Evolutionary conservation across 1,140 invertebrate genomes (phyloP).

Genomic region (Drosophila malerkotliana): DNA sequence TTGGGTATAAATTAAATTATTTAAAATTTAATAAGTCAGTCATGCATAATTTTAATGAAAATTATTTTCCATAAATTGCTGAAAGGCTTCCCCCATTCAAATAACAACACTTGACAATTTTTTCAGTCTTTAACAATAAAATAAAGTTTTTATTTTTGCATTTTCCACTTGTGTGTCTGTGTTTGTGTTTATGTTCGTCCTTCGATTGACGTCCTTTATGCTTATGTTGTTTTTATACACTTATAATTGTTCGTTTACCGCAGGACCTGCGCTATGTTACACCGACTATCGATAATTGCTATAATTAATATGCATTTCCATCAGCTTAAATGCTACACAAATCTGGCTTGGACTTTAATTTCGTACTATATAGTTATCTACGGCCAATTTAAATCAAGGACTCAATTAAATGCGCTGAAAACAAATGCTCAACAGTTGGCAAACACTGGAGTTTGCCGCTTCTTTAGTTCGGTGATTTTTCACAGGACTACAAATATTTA

Average conservation of each 20-base stretch:
- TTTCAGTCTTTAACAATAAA: constrained; percentile 81
- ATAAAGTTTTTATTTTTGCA: constrained; percentile 75
- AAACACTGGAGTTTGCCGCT: constrained; percentile 2
- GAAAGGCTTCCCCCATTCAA: background rate
- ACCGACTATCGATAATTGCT: constrained; percentile 57
- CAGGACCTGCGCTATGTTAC: constrained; percentile 58
- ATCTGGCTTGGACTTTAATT: constrained; percentile 49
- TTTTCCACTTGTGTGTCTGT: constrained; percentile 45
- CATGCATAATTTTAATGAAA: background rate
- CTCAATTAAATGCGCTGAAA: constrained; percentile 61
- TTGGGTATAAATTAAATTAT: background rate
- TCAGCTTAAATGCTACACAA: constrained; percentile 65
- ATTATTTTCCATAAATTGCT: background rate
- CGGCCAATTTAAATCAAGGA: constrained; percentile 48
- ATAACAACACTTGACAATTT: constrained; percentile 21
- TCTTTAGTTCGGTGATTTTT: constrained; percentile 12
- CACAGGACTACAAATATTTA: constrained; percentile 48
- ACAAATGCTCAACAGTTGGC: constrained; percentile 51
- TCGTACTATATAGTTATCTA: constrained; percentile 3
- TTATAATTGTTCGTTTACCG: constrained; percentile 65
- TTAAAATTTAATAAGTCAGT: background rate
- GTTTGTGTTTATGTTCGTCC: constrained; percentile 20
- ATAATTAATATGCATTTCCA: constrained; percentile 61
- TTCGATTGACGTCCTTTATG: constrained; percentile 12
- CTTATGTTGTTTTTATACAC: constrained; percentile 59